Evolutionary conservation across 2,797 vertebrate species (phyloP), one percentile per base, ranked within the genome.

Genomic region (Psittacula echo): DNA sequence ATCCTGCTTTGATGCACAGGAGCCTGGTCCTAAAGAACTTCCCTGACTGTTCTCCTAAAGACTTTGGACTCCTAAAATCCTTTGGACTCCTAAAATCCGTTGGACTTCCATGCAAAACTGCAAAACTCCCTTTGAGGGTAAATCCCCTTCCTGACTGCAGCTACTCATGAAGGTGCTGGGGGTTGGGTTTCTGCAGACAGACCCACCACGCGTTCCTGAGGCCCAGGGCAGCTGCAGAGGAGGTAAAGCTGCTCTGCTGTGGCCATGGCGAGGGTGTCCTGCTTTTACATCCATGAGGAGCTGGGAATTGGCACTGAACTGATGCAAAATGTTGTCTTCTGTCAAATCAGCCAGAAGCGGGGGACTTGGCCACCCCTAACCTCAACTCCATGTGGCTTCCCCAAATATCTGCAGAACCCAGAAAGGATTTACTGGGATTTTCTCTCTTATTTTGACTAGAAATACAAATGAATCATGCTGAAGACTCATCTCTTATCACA

Each of bases 211-310:
- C 37, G 53, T 13, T 39, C 42, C 14, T 2, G 2, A 74, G 44
- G 9, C 10, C 22, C 18, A 4, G 30, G 27, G 48, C 23, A 50
- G 22, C 68, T 29, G 26, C 9, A 37, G 68, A 54, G 27, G 30
- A 44, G 26, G 19, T 47, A 5, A 94, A 96, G 64, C 95, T 96
- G 61, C 90, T 88, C 41, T 92, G 87, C 44, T 95, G 51, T 65
- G 83, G 75, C 96, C 97, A 4, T 0, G 5, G 32, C 0, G 4
- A 62, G 29, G 11, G 5, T 23, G 9, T 41, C 44, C 37, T 54
- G 11, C 60, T 39, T 39, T 24, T 30, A 30, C 20, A 39, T 13
- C 54, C 5, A 0, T 6, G 23, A n/a, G 45, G 60, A 72, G 37
- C 10, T 23, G 32, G 71, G 65, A 58, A 39, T 8, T 34, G 65